phyloP scores from a whole-genome alignment of 2,888 invertebrate species.

The Agrypnus murinus region DNA sequence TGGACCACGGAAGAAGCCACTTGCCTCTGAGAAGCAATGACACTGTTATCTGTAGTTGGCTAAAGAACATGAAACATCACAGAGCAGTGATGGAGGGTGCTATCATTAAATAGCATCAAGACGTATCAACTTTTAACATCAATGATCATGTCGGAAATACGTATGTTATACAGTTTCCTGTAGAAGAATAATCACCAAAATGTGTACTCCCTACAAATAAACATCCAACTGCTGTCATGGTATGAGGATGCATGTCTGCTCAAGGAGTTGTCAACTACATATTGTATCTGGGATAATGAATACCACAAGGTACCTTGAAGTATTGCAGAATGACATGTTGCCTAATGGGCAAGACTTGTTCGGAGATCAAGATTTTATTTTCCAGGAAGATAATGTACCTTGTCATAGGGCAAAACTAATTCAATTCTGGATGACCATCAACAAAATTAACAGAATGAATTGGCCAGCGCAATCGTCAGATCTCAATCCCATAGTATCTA shows the following conservation, averaged over 20 bases:
- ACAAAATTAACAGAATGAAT: slow-evolving; percentile 4
- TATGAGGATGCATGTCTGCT: slow-evolving; percentile 6
- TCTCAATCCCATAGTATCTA: slow-evolving; percentile 14
- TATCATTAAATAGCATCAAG: too few species aligned
- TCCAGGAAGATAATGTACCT: slow-evolving; percentile 12
- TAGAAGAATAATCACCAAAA: slow-evolving; percentile 8
- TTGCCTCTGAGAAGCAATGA: too few species aligned
- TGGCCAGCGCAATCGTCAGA: slow-evolving; percentile 22
- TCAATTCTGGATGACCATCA: slow-evolving; percentile 10
- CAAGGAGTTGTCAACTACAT: slow-evolving; percentile 18
- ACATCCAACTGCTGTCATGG: not conserved
- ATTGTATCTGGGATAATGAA: too few species aligned
- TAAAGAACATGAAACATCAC: too few species aligned
- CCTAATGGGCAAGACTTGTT: slow-evolving; percentile 10
- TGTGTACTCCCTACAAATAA: too few species aligned
- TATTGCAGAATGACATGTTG: not conserved
- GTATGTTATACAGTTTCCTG: slow-evolving; percentile 9
- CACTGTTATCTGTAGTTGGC: too few species aligned
- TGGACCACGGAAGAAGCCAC: too few species aligned
- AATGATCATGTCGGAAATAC: too few species aligned
- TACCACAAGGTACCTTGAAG: too few species aligned
- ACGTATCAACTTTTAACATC: too few species aligned
- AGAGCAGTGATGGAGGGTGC: too few species aligned
- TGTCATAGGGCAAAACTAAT: slow-evolving; percentile 12
- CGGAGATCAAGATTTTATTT: not conserved